Base-by-base conservation (phyloP, 1,140 invertebrate species). In the Megalonaias nervosa region DNA sequence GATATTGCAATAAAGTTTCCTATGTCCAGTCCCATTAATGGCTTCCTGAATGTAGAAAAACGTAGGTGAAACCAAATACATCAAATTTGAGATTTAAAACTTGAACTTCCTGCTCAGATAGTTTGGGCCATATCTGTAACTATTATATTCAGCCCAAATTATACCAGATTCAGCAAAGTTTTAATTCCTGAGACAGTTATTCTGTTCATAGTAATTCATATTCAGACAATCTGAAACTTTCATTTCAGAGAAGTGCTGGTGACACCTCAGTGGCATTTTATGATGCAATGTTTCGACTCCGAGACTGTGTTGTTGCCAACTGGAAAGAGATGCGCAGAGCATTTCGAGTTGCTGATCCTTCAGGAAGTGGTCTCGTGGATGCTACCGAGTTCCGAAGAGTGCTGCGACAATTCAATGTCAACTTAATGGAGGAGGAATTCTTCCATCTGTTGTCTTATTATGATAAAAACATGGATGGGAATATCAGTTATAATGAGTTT, bases 321-420 rank as follows among this genome's bases (percentile, higher is more conserved):
- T 90, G 89, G 89, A 90, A 89, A 67, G 86, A 89, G 62, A 89
- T 90, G 88, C 75, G 88, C 69, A 59, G 86, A 60, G 69, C 76
- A 56, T 89, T 89, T 81, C 72, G 84, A 21, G 70, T 66, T 4
- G 23, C 83, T 9, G 89, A 90, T 77, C 67, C 31, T 23, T 64
- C 67, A 1, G 80, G 74, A 6, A 71, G 57, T 21, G 89, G 88
- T 13, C 26, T 71, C 31, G 81, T 89, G 5, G 73, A 75, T 38
- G 78, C 84, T 23, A 31, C 81, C 17, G 84, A 89, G 14, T 90
- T 90, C 76, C 79, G 88, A 38, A 31, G 82, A 70, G 80, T 90
- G 57, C 74, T 90, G 56, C 77, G 84, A 26, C 80, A 86, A 67
- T 89, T 84, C 71, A 89, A 84, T 69, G 82, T 89, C 14, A 89